Evolutionary conservation across 2,113 vertebrate species (phyloP), one percentile per base, ranked within the genome.

Genomic region (Calyptomena viridis): DNA sequence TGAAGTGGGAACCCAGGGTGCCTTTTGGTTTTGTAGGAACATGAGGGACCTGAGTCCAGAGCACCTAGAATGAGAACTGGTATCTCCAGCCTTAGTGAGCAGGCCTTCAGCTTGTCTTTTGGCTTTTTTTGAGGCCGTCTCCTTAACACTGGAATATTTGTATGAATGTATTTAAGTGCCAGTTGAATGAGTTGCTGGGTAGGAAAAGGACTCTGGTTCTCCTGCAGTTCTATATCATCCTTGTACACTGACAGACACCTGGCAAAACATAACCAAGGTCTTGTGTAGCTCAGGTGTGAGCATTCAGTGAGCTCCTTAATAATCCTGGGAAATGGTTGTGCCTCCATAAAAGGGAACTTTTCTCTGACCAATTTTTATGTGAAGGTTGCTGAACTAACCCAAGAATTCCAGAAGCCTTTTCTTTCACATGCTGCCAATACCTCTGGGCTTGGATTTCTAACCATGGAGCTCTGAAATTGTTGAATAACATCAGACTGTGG

Each of bases 401-500:
- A 5, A 25, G 40, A 50, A 16, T 16, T 23, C 11, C 60, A 37
- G 44, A 23, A 82, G 9, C 47, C 20, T 78, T 81, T 82, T 52
- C 20, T 84, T 84, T 47, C n/a, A 30, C 30, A 3, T 33, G 9
- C 30, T 84, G 13, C 30, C 24, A 8, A 4, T 25, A 33, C 22
- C 16, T 82, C 55, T 72, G 35, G 39, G 18, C 52, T 83, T 79
- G 74, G 16, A 39, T 87, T 85, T 87, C 71, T 79, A 12, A n/a
- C 35, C 37, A 12, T 35, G 25, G 47, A 60, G 11, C 52, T 78
- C 56, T 64, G 31, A 33, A 66, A 12, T 13, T 35, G 28, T 56
- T 82, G 56, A 87, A 47, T 62, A 49, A 0, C 31, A 37, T 95
- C 14, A 0, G 0, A 27, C 14, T 37, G 11, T 59, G 69, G 42